Evolutionary conservation across 92 coral and sea anemone species (phyloP), one percentile per base, ranked within the genome.

Genomic region (Umimayanthus chanpuru): DNA sequence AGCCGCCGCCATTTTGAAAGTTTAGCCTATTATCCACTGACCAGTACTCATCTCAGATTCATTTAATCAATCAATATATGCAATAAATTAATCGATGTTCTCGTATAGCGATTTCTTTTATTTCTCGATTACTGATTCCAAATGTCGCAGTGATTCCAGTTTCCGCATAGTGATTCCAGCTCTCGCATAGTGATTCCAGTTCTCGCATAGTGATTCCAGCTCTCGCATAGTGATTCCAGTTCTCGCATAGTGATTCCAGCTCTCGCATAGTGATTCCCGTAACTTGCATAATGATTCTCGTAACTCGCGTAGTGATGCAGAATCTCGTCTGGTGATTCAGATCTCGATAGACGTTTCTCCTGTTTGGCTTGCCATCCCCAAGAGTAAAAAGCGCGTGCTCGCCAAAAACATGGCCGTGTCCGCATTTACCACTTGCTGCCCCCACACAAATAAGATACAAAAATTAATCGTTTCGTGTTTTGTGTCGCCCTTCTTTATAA

Each of bases 331-430:
- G 40, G 77, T 72, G 77, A 72, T 30, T 26, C 77, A 72, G 77
- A 72, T 72, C 77, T 72, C 77, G 77, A 26, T 72, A 72, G 77
- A 72, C 77, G 21, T 72, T 72, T 72, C 29, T 72, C 77, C 77
- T 72, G 77, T 72, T 72, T 72, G 77, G 77, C 36, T 72, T 73
- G 78, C 77, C 43, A 30, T 73, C 29, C 12, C 12, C 66, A 56
- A 56, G 20, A 20, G 14, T 20, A 20, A 11, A 56, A 56, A 1
- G 66, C 20, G 1, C 20, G 66, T 20, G 12, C 20, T 56, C 66
- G 12, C 36, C 36, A 32, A 32, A 32, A 32, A 32, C 36, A 32
- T 32, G 36, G 36, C 36, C 36, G 36, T 32, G 36, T 32, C 2
- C 36, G 36, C 36, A 32, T 32, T 32, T 32, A 32, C 36, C 36